phyloP scores from a whole-genome alignment of 2,888 invertebrate genomes.

The Chorisops tibialis region DNA sequence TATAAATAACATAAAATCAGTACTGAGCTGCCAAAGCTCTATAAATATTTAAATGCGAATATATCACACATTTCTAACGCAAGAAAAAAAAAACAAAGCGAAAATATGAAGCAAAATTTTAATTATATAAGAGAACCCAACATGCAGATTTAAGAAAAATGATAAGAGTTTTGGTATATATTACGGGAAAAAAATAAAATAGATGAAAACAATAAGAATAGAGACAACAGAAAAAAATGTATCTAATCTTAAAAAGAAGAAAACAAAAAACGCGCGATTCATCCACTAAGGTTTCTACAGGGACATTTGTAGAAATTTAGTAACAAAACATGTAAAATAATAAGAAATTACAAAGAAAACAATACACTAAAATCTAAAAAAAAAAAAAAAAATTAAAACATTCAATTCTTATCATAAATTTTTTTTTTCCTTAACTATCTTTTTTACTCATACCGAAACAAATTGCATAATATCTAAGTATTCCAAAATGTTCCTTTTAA shows the following conservation, averaged over 20 bases:
- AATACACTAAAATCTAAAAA: no score
- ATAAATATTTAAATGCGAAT: neutral
- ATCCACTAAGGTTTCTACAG: conserved; percentile 7
- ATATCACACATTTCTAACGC: no score
- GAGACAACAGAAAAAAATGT: neutral
- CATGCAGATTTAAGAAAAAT: neutral
- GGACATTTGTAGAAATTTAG: conserved; percentile 11
- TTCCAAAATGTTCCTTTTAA: no score
- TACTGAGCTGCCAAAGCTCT: neutral
- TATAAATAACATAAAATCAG: neutral
- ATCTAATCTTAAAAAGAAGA: neutral
- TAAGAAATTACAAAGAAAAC: neutral
- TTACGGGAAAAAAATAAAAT: neutral
- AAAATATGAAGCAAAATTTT: neutral
- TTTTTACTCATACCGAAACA: no score
- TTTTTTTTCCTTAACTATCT: no score
- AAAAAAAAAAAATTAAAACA: no score
- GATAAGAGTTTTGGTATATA: neutral
- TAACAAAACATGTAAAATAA: neutral
- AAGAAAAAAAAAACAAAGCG: neutral
- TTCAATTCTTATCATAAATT: no score
- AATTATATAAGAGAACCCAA: neutral
- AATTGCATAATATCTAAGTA: no score
- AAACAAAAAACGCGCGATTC: neutral
- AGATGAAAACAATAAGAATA: neutral